Evolutionary conservation across 1,140 invertebrate genomes (phyloP).

Genomic region (Hormaphis cornu): DNA sequence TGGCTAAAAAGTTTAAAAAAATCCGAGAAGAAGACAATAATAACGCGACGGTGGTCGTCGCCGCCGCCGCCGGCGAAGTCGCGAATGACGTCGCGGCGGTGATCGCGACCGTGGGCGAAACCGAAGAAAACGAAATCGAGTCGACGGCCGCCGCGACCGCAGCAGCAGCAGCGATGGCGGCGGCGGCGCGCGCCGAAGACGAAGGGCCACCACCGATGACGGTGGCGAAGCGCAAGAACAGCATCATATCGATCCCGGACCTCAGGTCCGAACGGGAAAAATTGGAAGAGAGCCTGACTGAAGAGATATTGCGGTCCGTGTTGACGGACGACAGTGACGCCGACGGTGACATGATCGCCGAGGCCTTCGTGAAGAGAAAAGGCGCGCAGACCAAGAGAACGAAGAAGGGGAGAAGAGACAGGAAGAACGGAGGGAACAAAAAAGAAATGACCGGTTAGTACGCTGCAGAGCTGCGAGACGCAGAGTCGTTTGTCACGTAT

Average conservation of each 20-base stretch:
- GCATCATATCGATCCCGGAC: background rate
- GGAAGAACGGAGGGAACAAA: constrained; percentile 10
- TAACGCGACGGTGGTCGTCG: background rate
- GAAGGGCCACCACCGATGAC: background rate
- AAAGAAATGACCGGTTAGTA: constrained; percentile 31
- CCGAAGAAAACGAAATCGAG: constrained; percentile 44
- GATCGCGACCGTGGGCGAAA: constrained; percentile 38
- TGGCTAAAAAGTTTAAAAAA: constrained; percentile 18
- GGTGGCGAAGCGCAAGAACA: background rate
- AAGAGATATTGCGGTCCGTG: constrained; percentile 5
- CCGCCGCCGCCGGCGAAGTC: background rate
- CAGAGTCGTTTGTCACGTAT: background rate
- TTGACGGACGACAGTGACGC: constrained; percentile 11
- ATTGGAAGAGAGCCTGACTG: background rate
- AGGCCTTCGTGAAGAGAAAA: constrained; percentile 33
- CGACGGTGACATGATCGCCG: constrained; percentile 24
- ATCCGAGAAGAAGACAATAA: background rate
- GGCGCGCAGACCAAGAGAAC: background rate
- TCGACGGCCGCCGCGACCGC: constrained; percentile 35
- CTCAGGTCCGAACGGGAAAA: background rate
- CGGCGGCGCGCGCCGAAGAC: background rate
- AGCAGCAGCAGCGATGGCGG: background rate
- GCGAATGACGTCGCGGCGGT: constrained; percentile 37
- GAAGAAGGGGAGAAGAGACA: constrained; percentile 20
- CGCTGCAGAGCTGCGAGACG: no score